Evolutionary conservation across 2,113 vertebrate species (phyloP).

Genomic region (Numenius arquata): DNA sequence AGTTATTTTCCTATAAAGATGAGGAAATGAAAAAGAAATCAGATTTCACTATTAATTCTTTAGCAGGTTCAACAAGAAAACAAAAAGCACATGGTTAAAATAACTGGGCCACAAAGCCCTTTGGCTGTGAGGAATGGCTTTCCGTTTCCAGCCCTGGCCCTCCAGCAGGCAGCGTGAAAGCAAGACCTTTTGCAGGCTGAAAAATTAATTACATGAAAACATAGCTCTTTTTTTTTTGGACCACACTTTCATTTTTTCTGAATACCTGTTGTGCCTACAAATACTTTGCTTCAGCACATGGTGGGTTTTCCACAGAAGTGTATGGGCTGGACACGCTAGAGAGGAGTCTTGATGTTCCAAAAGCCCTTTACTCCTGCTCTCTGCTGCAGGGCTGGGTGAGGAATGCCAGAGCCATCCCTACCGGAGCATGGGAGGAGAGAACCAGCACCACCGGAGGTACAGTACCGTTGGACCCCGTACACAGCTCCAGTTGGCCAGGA

Average conservation of each 20-base stretch:
- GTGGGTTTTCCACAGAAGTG: background rate
- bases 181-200: background rate
- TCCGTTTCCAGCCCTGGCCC: background rate
- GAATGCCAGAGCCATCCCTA: background rate
- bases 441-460: no score
- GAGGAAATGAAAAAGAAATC: background rate
- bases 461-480: background rate
- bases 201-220: fast-evolving
- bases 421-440: fast-evolving
- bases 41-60: background rate
- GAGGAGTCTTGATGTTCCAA: background rate
- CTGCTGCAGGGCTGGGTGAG: background rate
- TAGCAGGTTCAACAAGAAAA: background rate
- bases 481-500: no score
- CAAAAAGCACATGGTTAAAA: background rate
- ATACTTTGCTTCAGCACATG: fast-evolving
- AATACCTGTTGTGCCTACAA: background rate
- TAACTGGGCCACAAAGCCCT: background rate
- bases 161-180: background rate
- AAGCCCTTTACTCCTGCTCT: background rate
- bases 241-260: background rate
- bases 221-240: background rate
- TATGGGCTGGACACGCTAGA: background rate
- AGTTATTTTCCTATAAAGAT: background rate
- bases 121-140: background rate